A percentile compares a stretch with the other conserved stretches of the same genome.
Conservation (phyloP, 2,113 vertebrate genomes). For the Melanerpes aurifrons region DNA sequence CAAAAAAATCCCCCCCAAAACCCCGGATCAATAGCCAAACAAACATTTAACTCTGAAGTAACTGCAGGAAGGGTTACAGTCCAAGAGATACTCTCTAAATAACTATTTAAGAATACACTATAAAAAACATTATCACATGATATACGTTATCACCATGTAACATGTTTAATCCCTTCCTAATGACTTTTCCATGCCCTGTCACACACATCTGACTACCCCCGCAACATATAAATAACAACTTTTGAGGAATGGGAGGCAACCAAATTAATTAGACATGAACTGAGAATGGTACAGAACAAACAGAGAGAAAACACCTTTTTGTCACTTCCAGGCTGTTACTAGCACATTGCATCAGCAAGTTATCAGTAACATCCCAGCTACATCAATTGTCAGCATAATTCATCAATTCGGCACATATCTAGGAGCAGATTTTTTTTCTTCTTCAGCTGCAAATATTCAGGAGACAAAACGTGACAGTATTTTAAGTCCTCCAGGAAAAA, state of each 20-base stretch:
- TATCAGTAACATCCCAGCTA: background rate
- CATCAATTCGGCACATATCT: background rate
- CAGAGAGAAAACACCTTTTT: background rate
- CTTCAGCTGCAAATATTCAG: background rate
- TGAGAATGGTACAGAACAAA: background rate
- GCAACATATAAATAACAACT: rapidly evolving
- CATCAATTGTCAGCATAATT: background rate
- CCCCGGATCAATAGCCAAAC: background rate
- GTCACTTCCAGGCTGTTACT: background rate
- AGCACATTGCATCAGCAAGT: constrained; percentile 37
- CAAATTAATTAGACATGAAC: background rate
- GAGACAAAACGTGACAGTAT: background rate
- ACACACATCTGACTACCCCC: background rate
- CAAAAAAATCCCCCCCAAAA: background rate
- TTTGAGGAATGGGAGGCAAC: background rate
- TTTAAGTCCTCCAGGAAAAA: background rate
- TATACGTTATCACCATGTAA: background rate
- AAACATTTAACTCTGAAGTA: background rate
- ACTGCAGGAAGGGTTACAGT: background rate
- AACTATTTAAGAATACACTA: background rate
- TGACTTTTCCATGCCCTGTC: background rate
- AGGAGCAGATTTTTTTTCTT: background rate
- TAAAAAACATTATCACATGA: background rate
- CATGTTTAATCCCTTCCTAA: background rate
- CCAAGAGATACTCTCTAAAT: background rate